phyloP scores from a whole-genome alignment of 1,140 invertebrate species.

The Zaprionus africanus region DNA sequence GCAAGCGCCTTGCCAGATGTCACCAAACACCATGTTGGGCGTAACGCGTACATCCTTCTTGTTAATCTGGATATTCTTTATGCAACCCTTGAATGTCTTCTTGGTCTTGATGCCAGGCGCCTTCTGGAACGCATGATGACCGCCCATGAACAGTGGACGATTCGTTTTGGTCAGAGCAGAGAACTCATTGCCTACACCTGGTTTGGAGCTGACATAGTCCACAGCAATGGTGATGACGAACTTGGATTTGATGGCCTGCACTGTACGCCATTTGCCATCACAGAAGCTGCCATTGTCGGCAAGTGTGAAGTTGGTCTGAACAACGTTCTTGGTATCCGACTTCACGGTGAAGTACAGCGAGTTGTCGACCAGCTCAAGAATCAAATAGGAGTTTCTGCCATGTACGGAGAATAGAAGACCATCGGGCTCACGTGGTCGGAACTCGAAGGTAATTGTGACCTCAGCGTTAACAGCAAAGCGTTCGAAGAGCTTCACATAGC shows the following conservation, averaged over 20 bases:
- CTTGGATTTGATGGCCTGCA: constrained; percentile 78
- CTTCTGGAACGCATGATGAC: constrained; percentile 88
- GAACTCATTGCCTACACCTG: constrained; percentile 86
- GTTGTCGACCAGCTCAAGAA: constrained; percentile 95
- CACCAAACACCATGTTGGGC: constrained; percentile 87
- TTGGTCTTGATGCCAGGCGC: constrained; percentile 86
- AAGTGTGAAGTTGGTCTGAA: constrained; percentile 88
- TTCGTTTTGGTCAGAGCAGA: constrained; percentile 91
- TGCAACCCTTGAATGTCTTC: constrained; percentile 93
- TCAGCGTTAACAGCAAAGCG: constrained; percentile 91
- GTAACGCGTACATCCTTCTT: constrained; percentile 87
- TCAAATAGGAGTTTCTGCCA: constrained; percentile 91
- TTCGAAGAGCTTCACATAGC: constrained; percentile 86
- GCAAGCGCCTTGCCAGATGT: constrained; percentile 89
- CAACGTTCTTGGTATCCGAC: constrained; percentile 92
- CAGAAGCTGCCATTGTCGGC: constrained; percentile 91
- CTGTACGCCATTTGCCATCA: constrained; percentile 96
- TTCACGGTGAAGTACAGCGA: constrained; percentile 92
- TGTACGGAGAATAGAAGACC: constrained; percentile 94
- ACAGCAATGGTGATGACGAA: constrained; percentile 75
- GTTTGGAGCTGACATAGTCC: constrained; percentile 72
- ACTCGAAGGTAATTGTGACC: constrained; percentile 93
- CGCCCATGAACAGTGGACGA: constrained; percentile 95
- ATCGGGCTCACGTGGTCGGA: constrained; percentile 93
- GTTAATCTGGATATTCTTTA: constrained; percentile 89